A percentile compares a stretch with the other conserved stretches of the same genome.
These are phyloP conservation scores for Lamprologus callipterus DNA, from an alignment of 2,113 vertebrate species.

Conservation along the genomic window DNA sequence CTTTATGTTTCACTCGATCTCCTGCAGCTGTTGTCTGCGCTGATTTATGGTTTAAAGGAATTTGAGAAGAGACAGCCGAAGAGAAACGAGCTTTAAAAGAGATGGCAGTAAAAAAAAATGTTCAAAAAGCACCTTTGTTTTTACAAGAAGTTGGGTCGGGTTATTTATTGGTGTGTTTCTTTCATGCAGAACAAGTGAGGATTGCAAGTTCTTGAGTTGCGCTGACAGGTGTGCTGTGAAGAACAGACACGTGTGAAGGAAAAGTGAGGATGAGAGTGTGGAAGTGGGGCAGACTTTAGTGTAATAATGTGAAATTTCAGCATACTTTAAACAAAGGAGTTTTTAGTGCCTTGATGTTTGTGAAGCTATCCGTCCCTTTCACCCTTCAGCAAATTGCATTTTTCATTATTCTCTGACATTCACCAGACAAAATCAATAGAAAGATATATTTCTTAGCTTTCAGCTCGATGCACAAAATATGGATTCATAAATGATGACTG, in stretches of 20 bases:
- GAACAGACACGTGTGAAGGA: background rate
- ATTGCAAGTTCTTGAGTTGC: background rate
- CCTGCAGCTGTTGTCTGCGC: constrained; percentile 17
- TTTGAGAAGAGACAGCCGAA: constrained; percentile 3
- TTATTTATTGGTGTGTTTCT: background rate
- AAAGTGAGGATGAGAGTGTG: background rate
- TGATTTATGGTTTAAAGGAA: constrained; percentile 49
- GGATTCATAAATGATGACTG: background rate
- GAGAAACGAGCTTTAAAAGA: background rate
- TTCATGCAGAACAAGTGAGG: background rate
- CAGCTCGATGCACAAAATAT: background rate
- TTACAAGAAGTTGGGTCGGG: background rate
- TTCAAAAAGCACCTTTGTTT: background rate
- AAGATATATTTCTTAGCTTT: background rate
- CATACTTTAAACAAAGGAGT: background rate
- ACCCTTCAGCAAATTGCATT: background rate
- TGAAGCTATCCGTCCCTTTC: background rate
- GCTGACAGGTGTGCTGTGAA: background rate
- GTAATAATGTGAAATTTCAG: background rate
- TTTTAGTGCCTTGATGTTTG: background rate
- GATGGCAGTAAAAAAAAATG: background rate
- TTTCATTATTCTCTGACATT: background rate
- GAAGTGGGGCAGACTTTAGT: background rate
- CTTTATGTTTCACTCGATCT: constrained; percentile 24
- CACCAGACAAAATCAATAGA: background rate